Base-by-base conservation (phyloP, 2,113 vertebrate species). In the Grantiella picta region DNA sequence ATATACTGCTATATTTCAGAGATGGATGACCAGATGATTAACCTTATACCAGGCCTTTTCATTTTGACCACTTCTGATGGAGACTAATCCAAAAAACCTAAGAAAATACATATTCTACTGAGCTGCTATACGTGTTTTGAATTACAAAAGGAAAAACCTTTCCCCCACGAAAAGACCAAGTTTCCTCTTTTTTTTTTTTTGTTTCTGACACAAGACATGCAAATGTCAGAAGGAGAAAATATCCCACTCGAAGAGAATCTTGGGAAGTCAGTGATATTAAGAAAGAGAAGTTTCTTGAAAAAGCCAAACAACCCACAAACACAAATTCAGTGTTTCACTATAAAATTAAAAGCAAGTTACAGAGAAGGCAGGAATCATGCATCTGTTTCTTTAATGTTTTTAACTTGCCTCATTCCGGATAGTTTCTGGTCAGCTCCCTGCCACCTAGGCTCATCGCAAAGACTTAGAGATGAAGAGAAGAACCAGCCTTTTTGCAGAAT, bases 151-250 rank as follows among this genome's bases (percentile, higher is more conserved):
- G n/a, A 75, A 93, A 89, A 85, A 20, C 19, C 4, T 89, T 50
- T 23, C 33, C 33, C 29, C 8, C 0, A n/a, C 19, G 0, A 42
- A 71, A 77, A 72, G 47, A 92, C 17, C 27, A 75, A 69, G 15
- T 92, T 90, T 94, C 27, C 19, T 53, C 92, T 76, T 50, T 81
- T 84, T 52, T 81, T 84, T 52, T 22, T 54, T 82, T 82, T 65
- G 23, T 92, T 94, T 84, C 94, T 94, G 76, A 73, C 86, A 91
- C 29, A 78, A 90, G 72, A 66, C 52, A 71, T 92, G 72, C 52
- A 93, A 86, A 88, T 94, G 17, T 84, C 12, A 42, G 65, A 82
- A 15, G 18, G n/a, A 87, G 5, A 29, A 91, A 91, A 82, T 50
- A 71, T 87, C 56, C 53, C 1, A 6, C 56, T 84, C 57, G 73